phyloP scores from a whole-genome alignment of 2,888 invertebrate species.

The Parnassius apollo region DNA sequence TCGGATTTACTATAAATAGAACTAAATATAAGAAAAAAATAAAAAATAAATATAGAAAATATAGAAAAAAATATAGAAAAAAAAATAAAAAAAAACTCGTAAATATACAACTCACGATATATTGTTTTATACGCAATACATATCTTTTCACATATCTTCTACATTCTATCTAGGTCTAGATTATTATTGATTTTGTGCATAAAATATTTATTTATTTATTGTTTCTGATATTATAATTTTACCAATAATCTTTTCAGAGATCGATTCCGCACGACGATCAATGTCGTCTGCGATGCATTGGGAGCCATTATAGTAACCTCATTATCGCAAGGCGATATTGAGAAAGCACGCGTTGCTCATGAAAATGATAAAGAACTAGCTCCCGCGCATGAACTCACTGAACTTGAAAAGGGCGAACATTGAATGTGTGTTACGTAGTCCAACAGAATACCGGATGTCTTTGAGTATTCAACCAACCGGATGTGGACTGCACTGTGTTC shows the following conservation, averaged over 20 bases:
- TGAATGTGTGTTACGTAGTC: conserved; percentile 40
- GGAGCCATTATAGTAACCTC: conserved; percentile 96
- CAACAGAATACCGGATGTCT: conserved; percentile 30
- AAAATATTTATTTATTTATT: no score
- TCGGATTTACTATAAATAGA: no score
- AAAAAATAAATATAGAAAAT: no score
- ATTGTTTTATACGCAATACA: no score
- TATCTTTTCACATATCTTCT: no score
- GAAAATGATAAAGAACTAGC: conserved; percentile 69
- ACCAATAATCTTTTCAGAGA: conserved; percentile 79
- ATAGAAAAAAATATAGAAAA: no score
- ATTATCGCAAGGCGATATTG: conserved; percentile 87
- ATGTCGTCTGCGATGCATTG: conserved; percentile 97
- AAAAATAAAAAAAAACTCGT: no score
- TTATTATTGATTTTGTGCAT: no score
- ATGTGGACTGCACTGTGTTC: conserved; percentile 46
- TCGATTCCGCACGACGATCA: conserved; percentile 93
- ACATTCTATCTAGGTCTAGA: no score
- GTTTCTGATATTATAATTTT: not conserved
- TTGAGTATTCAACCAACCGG: conserved; percentile 9
- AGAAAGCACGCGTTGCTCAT: conserved; percentile 57
- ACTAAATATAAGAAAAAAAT: no score
- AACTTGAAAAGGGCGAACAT: conserved; percentile 79
- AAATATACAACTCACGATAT: no score
- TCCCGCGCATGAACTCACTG: conserved; percentile 85